A percentile compares a stretch with the other conserved stretches of the same genome.
Conservation (phyloP, 2,888 invertebrate genomes). For the Tholera decimalis region DNA sequence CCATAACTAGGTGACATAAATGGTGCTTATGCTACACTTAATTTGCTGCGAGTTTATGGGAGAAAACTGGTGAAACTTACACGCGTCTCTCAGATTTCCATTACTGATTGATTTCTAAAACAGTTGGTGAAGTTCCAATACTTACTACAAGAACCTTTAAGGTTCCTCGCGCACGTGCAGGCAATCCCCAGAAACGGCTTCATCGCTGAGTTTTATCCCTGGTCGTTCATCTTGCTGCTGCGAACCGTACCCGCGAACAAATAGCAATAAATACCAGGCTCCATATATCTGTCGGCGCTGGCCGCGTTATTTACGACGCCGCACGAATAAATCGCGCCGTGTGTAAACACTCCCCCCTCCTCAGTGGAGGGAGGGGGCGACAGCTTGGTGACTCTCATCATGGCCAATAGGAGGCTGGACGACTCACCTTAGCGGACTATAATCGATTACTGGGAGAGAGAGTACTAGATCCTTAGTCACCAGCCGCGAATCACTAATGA, state of each 20-base stretch:
- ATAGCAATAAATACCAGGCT: conserved; percentile 83
- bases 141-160: background rate
- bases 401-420: conserved; percentile 34
- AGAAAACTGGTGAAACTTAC: background rate
- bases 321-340: conserved; percentile 82
- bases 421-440: conserved; percentile 23
- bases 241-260: conserved; percentile 79
- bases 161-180: background rate
- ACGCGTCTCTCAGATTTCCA: background rate
- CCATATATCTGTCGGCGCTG: conserved; percentile 88
- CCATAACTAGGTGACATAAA: background rate
- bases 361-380: no score
- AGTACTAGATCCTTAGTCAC: background rate
- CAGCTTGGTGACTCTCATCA: conserved; percentile 18
- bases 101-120: background rate
- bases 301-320: conserved; percentile 81
- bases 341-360: conserved; percentile 78
- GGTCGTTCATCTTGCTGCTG: conserved; percentile 65
- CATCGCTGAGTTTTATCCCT: background rate
- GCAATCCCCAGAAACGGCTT: background rate
- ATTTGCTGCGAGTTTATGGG: background rate
- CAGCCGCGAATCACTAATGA: background rate
- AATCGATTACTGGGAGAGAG: conserved; percentile 19
- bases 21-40: background rate
- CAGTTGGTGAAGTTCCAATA: background rate